These are phyloP conservation scores for Gymnogyps californianus DNA, from an alignment of 2,113 vertebrate genomes.

Conservation along the genomic window DNA sequence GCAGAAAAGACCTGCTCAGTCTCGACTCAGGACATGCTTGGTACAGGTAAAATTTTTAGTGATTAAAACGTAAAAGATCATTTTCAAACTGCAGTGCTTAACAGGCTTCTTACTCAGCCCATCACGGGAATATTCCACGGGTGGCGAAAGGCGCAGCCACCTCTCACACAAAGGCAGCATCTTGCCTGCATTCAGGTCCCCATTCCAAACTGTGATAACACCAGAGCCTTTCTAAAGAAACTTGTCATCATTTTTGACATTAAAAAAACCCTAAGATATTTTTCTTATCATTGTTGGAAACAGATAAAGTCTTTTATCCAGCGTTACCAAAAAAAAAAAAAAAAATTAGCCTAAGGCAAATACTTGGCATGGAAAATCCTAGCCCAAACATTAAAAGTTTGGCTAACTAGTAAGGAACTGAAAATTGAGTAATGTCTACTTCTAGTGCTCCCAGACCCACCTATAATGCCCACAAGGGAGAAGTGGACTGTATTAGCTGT, in stretches of 20 bases:
- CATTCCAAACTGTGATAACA: background rate
- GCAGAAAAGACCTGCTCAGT: background rate
- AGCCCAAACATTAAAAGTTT: background rate
- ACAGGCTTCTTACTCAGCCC: background rate
- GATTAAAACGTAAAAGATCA: background rate
- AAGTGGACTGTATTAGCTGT: background rate
- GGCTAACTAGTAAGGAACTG: background rate
- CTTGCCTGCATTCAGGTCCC: background rate
- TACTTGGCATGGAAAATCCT: background rate
- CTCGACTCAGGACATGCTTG: accelerated
- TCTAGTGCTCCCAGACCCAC: background rate
- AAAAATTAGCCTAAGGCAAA: background rate
- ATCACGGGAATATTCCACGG: background rate
- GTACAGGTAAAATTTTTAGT: background rate
- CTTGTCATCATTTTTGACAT: background rate
- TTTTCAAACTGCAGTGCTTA: background rate
- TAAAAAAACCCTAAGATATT: background rate
- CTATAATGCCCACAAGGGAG: background rate
- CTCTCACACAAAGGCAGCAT: background rate
- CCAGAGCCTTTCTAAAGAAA: background rate
- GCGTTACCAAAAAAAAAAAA: background rate
- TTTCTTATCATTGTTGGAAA: background rate
- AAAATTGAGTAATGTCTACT: background rate
- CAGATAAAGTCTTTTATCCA: background rate
- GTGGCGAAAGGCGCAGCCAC: background rate